phyloP scores from a whole-genome alignment of 2,888 invertebrate genomes.

The Auanema freiburgensis region DNA sequence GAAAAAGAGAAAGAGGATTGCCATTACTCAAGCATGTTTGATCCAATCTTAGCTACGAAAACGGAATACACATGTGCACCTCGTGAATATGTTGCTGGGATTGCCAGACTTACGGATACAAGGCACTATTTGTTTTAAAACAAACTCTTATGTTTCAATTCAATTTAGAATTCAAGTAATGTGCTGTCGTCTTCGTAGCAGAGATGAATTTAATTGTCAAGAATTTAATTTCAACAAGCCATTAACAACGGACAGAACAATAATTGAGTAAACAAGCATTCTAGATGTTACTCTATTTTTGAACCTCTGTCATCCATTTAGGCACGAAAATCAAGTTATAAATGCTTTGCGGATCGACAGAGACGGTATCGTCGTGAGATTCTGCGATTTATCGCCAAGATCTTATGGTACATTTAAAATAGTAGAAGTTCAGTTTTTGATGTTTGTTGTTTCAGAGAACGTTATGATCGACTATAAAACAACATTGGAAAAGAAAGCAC shows the following conservation, averaged over 20 bases:
- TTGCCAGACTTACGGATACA: conserved; percentile 57
- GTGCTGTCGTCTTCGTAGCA: conserved; percentile 59
- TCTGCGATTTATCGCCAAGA: conserved; percentile 60
- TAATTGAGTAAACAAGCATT: conserved; percentile 47
- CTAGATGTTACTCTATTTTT: background rate
- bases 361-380: conserved; percentile 53
- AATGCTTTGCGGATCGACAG: conserved; percentile 54
- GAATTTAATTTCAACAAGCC: conserved; percentile 58
- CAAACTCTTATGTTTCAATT: conserved; percentile 10
- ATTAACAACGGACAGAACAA: conserved; percentile 49
- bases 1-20: conserved; percentile 62
- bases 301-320: conserved; percentile 22
- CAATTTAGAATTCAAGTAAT: conserved; percentile 59
- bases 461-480: too few relatives aligned
- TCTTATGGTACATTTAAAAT: conserved; percentile 37
- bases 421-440: too few relatives aligned
- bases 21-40: conserved; percentile 56
- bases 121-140: conserved; percentile 29
- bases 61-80: conserved; percentile 45
- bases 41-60: conserved; percentile 56
- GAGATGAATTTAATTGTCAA: conserved; percentile 57
- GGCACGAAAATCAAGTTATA: conserved; percentile 56
- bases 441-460: too few relatives aligned
- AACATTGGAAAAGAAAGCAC: too few relatives aligned
- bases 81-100: conserved; percentile 62